These are phyloP conservation scores for Struthio camelus DNA, from an alignment of 2,113 vertebrate genomes.

Conservation along the genomic window DNA sequence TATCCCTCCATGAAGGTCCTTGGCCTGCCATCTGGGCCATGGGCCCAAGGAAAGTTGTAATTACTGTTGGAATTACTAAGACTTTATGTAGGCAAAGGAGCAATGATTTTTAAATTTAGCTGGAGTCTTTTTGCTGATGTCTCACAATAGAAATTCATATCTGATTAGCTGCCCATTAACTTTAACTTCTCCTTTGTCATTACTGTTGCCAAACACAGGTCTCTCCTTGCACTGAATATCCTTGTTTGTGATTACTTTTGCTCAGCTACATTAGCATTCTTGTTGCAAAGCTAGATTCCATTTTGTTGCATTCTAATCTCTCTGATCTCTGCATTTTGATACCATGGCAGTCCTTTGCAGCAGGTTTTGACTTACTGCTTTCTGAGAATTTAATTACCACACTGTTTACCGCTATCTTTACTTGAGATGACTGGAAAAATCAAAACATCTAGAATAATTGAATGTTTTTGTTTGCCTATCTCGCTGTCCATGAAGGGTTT, in stretches of 20 bases:
- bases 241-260: background rate
- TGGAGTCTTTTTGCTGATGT: background rate
- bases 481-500: background rate
- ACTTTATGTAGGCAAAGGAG: background rate
- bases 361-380: background rate
- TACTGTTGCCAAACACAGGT: background rate
- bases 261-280: constrained; percentile 11
- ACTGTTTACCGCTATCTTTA: background rate
- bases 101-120: background rate
- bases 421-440: background rate
- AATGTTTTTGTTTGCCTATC: background rate
- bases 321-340: background rate
- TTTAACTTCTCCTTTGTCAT: background rate
- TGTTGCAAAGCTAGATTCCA: background rate
- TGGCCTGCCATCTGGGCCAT: background rate
- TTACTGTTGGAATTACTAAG: background rate
- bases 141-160: background rate
- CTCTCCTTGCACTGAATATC: background rate
- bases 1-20: background rate
- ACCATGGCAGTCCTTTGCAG: background rate
- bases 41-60: background rate
- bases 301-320: constrained; percentile 17
- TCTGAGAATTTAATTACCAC: constrained; percentile 2
- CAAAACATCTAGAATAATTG: background rate
- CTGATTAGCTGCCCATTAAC: background rate